Percentiles rank a stretch among this genome's conserved stretches.
Conservation (phyloP, 2,113 vertebrate genomes). For the Aegypius monachus region DNA sequence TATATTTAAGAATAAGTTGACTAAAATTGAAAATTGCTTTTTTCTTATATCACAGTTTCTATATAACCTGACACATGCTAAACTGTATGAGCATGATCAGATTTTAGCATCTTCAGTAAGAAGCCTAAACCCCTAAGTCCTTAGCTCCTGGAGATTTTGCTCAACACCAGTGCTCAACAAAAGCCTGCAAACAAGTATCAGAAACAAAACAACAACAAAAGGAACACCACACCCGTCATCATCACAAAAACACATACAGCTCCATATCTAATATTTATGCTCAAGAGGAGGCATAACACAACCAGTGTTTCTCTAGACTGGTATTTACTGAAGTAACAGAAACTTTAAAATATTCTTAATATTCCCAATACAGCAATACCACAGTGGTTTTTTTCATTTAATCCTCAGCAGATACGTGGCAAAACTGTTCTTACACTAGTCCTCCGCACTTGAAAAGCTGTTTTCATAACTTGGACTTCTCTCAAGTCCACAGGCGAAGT, state of each 20-base stretch:
- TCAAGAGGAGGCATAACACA: neutral
- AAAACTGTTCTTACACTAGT: neutral
- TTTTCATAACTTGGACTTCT: neutral
- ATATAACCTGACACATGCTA: neutral
- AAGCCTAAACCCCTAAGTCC: neutral
- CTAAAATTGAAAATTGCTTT: neutral
- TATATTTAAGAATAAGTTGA: neutral
- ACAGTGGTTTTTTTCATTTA: neutral
- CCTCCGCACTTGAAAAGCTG: neutral
- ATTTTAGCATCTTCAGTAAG: neutral
- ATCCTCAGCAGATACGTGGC: accelerated
- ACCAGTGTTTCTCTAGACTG: neutral
- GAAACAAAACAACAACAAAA: neutral
- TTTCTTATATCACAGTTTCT: neutral
- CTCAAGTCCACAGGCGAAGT: neutral
- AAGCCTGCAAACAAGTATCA: neutral
- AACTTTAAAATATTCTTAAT: neutral
- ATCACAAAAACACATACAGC: neutral
- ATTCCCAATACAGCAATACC: neutral
- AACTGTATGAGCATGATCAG: neutral
- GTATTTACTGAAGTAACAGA: neutral
- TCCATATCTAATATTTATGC: neutral
- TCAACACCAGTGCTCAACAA: neutral
- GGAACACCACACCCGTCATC: neutral
- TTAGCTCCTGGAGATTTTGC: neutral